A percentile compares a stretch with the other conserved stretches of the same genome.
Evolutionary conservation across 2,113 vertebrate species (phyloP).

Genomic region (Lipotes vexillifer): DNA sequence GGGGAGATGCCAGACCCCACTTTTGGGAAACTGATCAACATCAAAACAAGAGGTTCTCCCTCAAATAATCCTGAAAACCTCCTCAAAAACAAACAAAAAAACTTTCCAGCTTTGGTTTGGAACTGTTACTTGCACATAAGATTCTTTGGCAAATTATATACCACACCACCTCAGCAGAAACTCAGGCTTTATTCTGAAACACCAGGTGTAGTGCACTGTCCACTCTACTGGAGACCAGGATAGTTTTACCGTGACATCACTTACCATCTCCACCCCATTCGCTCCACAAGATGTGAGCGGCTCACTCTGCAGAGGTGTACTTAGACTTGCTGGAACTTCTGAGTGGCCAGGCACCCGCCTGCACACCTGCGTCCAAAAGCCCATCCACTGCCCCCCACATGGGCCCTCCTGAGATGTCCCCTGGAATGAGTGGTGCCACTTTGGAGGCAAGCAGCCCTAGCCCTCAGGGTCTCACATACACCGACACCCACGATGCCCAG

Average conservation of each 20-base stretch:
- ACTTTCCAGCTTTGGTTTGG: background rate
- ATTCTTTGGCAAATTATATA: background rate
- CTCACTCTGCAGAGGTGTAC: background rate
- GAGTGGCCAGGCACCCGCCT: background rate
- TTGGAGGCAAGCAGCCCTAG: background rate
- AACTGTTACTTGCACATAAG: background rate
- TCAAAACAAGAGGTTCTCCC: background rate
- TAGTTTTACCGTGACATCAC: background rate
- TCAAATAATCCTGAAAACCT: background rate
- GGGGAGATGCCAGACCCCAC: background rate
- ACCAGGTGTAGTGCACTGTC: no score
- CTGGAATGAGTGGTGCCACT: background rate
- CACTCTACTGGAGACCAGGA: background rate
- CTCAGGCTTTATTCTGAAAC: background rate
- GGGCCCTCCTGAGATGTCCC: background rate
- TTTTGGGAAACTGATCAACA: background rate
- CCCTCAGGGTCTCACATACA: background rate
- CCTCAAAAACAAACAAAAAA: background rate
- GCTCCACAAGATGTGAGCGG: background rate
- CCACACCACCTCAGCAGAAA: background rate
- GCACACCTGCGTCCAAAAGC: fast-evolving
- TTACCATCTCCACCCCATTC: background rate
- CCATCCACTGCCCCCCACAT: background rate
- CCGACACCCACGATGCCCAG: no score
- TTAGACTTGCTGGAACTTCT: no score